phyloP scores from a whole-genome alignment of 2,113 vertebrate genomes.

The Elephantulus edwardii region DNA sequence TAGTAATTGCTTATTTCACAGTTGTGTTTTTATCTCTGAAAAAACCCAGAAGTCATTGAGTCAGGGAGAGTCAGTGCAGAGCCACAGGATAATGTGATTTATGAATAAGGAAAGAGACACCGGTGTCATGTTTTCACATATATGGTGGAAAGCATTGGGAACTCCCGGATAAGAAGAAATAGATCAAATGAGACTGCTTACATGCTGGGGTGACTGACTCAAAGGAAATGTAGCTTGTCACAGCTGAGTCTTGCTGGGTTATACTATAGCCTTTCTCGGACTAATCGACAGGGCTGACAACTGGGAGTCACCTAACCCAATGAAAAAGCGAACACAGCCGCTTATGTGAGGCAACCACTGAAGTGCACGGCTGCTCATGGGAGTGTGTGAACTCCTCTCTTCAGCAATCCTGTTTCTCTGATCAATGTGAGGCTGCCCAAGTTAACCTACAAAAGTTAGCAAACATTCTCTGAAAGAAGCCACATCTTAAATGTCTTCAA shows the following conservation, averaged over 20 bases:
- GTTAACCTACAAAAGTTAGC: background rate
- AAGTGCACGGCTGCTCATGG: background rate
- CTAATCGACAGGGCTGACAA: background rate
- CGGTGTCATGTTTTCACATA: slow-evolving; percentile 54
- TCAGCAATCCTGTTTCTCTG: background rate
- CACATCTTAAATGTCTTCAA: background rate
- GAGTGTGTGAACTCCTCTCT: background rate
- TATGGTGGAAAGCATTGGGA: slow-evolving; percentile 24
- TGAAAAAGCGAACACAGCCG: slow-evolving; percentile 11
- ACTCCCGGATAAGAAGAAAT: slow-evolving; percentile 54
- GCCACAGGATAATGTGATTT: slow-evolving; percentile 23
- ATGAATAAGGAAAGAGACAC: slow-evolving; percentile 54
- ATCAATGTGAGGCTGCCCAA: background rate
- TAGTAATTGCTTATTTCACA: slow-evolving; percentile 31
- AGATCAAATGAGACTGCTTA: slow-evolving; percentile 43
- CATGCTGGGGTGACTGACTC: background rate
- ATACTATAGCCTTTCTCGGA: slow-evolving; percentile 21
- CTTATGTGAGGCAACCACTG: background rate
- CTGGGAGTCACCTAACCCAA: slow-evolving; percentile 28
- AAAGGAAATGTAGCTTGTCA: slow-evolving; percentile 39
- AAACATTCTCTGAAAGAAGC: background rate
- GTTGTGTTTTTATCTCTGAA: slow-evolving; percentile 9
- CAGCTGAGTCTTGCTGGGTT: slow-evolving; percentile 18
- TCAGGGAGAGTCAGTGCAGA: background rate
- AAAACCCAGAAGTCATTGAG: slow-evolving; percentile 46